Evolutionary conservation across 1,140 invertebrate genomes (phyloP), one percentile per base, ranked within the genome.

Genomic region (Drosophila willistoni): DNA sequence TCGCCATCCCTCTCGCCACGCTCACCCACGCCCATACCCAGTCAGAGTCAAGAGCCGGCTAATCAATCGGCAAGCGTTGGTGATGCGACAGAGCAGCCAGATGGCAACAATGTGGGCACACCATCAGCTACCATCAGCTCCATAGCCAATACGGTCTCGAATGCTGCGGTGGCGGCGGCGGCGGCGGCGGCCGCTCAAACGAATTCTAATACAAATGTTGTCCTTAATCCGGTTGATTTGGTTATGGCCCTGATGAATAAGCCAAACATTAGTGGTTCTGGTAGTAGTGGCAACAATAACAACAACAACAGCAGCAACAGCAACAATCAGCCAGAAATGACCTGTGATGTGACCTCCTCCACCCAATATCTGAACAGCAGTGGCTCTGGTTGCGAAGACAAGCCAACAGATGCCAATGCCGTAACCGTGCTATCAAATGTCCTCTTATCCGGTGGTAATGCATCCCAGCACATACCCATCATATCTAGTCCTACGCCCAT

Each of bases 1-100:
- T 97, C 96, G 3, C 94, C 96, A 2, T 96, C 96, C 0, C 92
- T 74, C 41, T 93, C 78, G 73, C 93, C 91, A 47, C 93, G 89
- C 73, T 93, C 79, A 68, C 91, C 39, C 87, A 92, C 71, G 73
- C 92, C 62, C 61, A 91, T 59, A 1, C 69, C 64, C 29, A 55
- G 74, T 0, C 80, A 90, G 60, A 77, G 36, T 6, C 25, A 73
- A n/a, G 75, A 84, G 42, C 44, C 44, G 29, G 60, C 56, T n/a
- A 69, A 59, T 55, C 64, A 64, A 22, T 33, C 47, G 1, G 67
- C 71, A 1, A 44, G 12, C 10, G 36, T 47, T 7, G 63, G 25
- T 41, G 60, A 22, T 2, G 25, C 22, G 9, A 44, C 39, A 1
- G 84, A 84, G 19, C 84, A 84, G 22, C 55, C 42, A 7, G 81